These are phyloP conservation scores for Bombus waltoni DNA, from an alignment of 1,140 invertebrate genomes.

Conservation along the genomic window DNA sequence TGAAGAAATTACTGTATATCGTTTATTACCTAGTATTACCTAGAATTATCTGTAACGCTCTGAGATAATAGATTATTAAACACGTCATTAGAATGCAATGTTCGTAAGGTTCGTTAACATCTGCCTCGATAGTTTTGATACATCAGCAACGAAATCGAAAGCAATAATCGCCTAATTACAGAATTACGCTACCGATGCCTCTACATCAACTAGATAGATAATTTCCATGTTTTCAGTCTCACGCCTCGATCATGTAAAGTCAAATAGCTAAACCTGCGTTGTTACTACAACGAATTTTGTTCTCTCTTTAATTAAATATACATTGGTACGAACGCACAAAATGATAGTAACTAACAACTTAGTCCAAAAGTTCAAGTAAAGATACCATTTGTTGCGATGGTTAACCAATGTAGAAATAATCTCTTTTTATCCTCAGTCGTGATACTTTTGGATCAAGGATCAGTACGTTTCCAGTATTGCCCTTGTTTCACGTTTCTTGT, in stretches of 20 bases:
- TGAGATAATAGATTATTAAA: not conserved
- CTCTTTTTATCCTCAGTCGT: not conserved
- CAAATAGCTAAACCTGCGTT: not conserved
- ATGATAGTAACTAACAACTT: not conserved
- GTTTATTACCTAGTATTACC: no score
- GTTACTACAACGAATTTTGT: not conserved
- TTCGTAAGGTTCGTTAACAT: not conserved
- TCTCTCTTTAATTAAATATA: not conserved
- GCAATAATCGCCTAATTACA: slow-evolving; percentile 7
- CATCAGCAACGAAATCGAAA: slow-evolving; percentile 17
- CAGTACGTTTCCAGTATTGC: not conserved
- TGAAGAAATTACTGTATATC: not conserved
- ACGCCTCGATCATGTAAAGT: not conserved
- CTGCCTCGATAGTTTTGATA: not conserved
- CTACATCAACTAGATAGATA: not conserved
- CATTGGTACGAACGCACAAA: not conserved
- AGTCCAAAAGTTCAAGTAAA: no score
- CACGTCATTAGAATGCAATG: not conserved
- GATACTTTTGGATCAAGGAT: not conserved
- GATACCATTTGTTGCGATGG: not conserved
- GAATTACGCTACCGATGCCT: not conserved
- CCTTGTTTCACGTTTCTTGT: no score
- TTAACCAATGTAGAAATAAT: not conserved
- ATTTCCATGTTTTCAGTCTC: not conserved
- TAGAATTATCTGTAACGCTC: not conserved